Conservation (phyloP, 1,140 invertebrate genomes). For the Drosophila baimaii region DNA sequence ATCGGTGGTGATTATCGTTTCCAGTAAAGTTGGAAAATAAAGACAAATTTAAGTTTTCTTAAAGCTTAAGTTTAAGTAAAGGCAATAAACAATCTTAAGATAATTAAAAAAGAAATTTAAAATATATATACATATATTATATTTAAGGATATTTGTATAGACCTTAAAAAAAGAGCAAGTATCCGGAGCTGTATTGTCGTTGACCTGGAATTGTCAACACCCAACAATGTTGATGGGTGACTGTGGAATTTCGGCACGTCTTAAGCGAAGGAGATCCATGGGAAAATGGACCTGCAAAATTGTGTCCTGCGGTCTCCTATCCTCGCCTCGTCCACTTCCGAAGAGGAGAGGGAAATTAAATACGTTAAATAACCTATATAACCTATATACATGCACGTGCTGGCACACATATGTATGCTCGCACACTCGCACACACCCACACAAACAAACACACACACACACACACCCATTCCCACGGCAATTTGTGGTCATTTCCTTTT, state of each 20-base stretch:
- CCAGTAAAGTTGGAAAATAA: not conserved
- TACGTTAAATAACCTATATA: constrained; percentile 71
- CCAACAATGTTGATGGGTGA: constrained; percentile 16
- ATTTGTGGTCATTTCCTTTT: constrained; percentile 82
- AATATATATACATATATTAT: too few species aligned
- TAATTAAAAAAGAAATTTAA: too few species aligned
- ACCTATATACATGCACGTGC: constrained; percentile 26
- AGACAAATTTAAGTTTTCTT: not conserved
- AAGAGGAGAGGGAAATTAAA: constrained; percentile 60
- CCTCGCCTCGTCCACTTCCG: not conserved
- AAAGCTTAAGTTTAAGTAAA: too few species aligned
- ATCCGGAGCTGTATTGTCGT: not conserved
- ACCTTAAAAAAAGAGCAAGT: not conserved
- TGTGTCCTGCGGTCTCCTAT: constrained; percentile 27
- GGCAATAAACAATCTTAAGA: too few species aligned
- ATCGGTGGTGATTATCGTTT: too few species aligned
- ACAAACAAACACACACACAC: constrained; percentile 17
- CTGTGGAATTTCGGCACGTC: constrained; percentile 43
- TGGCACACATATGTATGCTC: constrained; percentile 8
- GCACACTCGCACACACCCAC: constrained; percentile 18
- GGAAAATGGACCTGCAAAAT: constrained; percentile 41
- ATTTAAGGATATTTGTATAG: not conserved
- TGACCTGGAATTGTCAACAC: constrained; percentile 16
- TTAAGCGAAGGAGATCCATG: constrained; percentile 25
- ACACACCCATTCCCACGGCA: constrained; percentile 55